phyloP scores from a whole-genome alignment of 2,113 vertebrate species.

The Anarhynchus alexandrinus region DNA sequence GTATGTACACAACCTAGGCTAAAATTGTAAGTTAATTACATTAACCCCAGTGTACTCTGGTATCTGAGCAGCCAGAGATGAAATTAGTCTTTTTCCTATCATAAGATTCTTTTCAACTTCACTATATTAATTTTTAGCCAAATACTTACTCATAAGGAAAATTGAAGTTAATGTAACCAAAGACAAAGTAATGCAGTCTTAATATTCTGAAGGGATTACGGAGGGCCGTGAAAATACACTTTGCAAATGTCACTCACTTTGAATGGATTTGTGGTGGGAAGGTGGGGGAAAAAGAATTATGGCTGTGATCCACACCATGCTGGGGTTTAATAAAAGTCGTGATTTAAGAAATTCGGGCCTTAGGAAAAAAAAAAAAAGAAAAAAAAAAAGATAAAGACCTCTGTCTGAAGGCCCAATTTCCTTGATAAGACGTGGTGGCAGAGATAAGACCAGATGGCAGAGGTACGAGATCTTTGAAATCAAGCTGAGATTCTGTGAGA shows the following conservation, averaged over 20 bases:
- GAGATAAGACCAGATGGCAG: background rate
- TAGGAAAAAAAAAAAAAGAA: background rate
- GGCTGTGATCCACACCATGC: background rate
- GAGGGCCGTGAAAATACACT: conserved; percentile 69
- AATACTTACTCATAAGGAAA: conserved; percentile 83
- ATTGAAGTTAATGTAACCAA: conserved; percentile 81
- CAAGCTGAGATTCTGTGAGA: background rate
- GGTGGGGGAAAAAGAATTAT: conserved; percentile 38
- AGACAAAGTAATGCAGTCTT: conserved; percentile 77
- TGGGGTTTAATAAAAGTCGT: conserved; percentile 52
- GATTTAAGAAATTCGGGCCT: conserved; percentile 23
- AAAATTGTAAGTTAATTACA: conserved; percentile 81
- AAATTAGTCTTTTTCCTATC: conserved; percentile 79
- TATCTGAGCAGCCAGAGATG: conserved; percentile 77
- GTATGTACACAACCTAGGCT: conserved; percentile 80
- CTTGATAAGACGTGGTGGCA: background rate
- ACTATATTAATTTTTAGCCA: conserved; percentile 84
- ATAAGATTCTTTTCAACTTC: conserved; percentile 79
- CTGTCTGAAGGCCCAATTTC: background rate
- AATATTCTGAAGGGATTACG: conserved; percentile 81
- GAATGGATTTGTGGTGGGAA: conserved; percentile 69
- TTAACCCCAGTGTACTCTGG: conserved; percentile 76
- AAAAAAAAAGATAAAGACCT: background rate
- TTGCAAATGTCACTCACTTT: conserved; percentile 75
- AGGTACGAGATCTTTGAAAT: background rate